A percentile compares a stretch with the other conserved stretches of the same genome.
These are phyloP conservation scores for Teleopsis dalmanni DNA, from an alignment of 1,140 invertebrate species.

Conservation along the genomic window DNA sequence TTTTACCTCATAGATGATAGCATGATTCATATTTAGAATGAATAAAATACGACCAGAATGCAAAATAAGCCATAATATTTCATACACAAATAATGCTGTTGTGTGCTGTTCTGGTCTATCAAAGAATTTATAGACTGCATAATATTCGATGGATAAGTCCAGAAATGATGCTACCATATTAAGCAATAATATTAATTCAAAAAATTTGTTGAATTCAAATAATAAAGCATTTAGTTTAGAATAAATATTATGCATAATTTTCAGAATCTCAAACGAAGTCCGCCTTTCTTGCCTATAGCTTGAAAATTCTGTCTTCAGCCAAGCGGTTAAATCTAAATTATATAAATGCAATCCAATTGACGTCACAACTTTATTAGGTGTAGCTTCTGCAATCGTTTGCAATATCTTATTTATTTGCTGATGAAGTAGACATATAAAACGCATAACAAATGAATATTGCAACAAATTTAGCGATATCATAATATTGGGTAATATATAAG, in stretches of 20 bases:
- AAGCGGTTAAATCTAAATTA: no score
- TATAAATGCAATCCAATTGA: no score
- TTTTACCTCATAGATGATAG: slow-evolving; percentile 24
- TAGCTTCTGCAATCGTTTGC: neutral
- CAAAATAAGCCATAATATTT: slow-evolving; percentile 22
- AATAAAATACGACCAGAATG: slow-evolving; percentile 23
- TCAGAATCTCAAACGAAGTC: slow-evolving; percentile 7
- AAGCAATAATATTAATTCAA: slow-evolving; percentile 19
- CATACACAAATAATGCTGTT: slow-evolving; percentile 16
- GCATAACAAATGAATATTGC: slow-evolving; percentile 9
- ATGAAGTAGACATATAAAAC: neutral
- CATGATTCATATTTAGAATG: slow-evolving; percentile 18
- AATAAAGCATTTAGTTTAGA: slow-evolving; percentile 15
- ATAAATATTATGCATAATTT: slow-evolving; percentile 15
- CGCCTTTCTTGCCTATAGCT: no score
- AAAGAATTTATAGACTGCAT: slow-evolving; percentile 23
- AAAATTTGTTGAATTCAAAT: slow-evolving; percentile 13
- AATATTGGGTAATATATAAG: slow-evolving; percentile 10
- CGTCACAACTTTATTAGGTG: neutral
- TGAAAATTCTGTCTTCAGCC: neutral
- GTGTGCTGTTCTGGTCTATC: slow-evolving; percentile 15
- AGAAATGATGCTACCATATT: slow-evolving; percentile 23
- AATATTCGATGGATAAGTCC: slow-evolving; percentile 22
- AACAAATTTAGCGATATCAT: slow-evolving; percentile 1
- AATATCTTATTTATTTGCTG: slow-evolving; percentile 3